phyloP scores from a whole-genome alignment of 1,140 invertebrate species.

The Panagrolaimus sp. region DNA sequence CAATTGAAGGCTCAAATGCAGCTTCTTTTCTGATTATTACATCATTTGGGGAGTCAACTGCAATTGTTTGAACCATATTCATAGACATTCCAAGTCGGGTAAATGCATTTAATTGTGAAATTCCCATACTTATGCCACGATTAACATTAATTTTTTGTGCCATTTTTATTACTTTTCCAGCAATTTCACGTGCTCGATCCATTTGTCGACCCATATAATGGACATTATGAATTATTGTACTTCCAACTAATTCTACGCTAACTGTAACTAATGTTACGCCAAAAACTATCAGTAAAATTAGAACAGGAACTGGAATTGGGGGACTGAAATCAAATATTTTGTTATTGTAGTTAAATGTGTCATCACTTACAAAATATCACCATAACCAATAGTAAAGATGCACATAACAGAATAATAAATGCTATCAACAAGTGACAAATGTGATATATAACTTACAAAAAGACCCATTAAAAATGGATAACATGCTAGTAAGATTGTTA shows the following conservation, averaged over 20 bases:
- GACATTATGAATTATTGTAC: slow-evolving; percentile 23
- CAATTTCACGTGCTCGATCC: slow-evolving; percentile 18
- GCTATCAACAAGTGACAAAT: slow-evolving; percentile 15
- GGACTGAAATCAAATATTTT: slow-evolving; percentile 18
- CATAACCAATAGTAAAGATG: slow-evolving; percentile 28
- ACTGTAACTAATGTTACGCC: slow-evolving; percentile 26
- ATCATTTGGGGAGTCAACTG: background rate
- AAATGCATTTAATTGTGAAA: slow-evolving; percentile 18
- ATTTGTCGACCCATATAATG: slow-evolving; percentile 31
- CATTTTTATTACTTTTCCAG: slow-evolving; percentile 11
- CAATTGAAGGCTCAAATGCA: slow-evolving; percentile 19
- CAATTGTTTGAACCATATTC: background rate
- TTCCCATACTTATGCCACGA: slow-evolving; percentile 14
- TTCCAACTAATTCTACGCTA: slow-evolving; percentile 23
- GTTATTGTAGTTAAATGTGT: background rate
- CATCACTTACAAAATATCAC: slow-evolving; percentile 22
- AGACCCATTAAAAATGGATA: slow-evolving; percentile 25
- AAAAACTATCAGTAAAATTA: slow-evolving; percentile 21
- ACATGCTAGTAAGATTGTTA: slow-evolving; percentile 4
- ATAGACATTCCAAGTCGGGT: slow-evolving; percentile 1
- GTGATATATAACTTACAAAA: background rate
- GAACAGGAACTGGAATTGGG: slow-evolving; percentile 14
- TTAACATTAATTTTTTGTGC: slow-evolving; percentile 25
- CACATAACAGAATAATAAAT: slow-evolving; percentile 21
- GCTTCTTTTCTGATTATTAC: slow-evolving; percentile 6